Conservation (phyloP, 2,888 invertebrate species). For the Metacarcinus magister region DNA sequence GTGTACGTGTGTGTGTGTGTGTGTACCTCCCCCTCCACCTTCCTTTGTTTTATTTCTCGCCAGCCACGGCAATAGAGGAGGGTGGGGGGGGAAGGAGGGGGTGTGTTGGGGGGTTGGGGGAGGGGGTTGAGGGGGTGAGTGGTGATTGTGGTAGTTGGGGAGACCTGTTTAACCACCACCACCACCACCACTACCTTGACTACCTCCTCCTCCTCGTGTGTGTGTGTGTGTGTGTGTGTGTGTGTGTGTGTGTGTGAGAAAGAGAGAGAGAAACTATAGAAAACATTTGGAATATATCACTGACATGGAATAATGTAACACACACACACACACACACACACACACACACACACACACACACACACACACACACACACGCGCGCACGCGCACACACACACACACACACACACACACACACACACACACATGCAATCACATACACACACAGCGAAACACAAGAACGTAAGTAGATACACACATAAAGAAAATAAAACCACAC, state of each 20-base stretch:
- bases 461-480: neutral
- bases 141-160: neutral
- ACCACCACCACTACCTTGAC: neutral
- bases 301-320: too few species aligned
- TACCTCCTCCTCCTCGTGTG: neutral
- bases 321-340: too few species aligned
- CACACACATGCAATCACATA: neutral
- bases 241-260: neutral
- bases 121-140: neutral
- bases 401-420: slow-evolving; percentile 2
- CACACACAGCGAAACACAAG: too few species aligned
- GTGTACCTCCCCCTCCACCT: neutral
- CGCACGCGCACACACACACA: slow-evolving; percentile 5
- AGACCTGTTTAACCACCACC: neutral
- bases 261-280: neutral
- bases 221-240: slow-evolving; percentile 13
- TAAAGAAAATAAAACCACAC: neutral
- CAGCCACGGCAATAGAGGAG: neutral
- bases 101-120: neutral
- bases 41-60: neutral
- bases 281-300: neutral
- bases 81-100: neutral
- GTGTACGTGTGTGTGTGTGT: slow-evolving; percentile 56
- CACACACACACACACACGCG: neutral
- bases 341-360: too few species aligned